A percentile compares a stretch with the other conserved stretches of the same genome.
Evolutionary conservation across 1,140 invertebrate genomes (phyloP).

Genomic region (Leucophenga varia): DNA sequence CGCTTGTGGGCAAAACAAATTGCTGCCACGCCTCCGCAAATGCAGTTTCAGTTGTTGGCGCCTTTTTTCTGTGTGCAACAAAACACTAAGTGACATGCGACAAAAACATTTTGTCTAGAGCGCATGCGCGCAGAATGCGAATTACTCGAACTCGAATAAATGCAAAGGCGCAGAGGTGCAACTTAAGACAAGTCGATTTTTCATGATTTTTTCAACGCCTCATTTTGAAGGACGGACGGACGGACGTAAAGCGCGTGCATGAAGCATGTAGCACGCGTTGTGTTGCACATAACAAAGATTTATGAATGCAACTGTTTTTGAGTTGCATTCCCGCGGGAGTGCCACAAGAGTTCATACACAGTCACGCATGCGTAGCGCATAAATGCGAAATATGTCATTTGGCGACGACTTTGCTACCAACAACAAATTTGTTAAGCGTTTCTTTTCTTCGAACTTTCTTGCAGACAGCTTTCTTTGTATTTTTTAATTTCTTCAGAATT

Average conservation of each 20-base stretch:
- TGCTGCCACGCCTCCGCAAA: too few species aligned
- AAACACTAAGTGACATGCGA: too few species aligned
- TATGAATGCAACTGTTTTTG: too few species aligned
- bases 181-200: conserved; percentile 12
- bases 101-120: too few species aligned
- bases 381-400: not conserved
- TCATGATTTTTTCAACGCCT: conserved; percentile 48
- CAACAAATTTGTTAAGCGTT: conserved; percentile 16
- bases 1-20: too few species aligned
- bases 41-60: too few species aligned
- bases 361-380: conserved; percentile 31
- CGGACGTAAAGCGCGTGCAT: conserved; percentile 40
- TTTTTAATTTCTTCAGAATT: conserved; percentile 18
- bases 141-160: too few species aligned
- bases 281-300: too few species aligned
- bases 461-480: not conserved
- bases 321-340: too few species aligned
- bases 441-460: conserved; percentile 7
- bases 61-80: conserved; percentile 13
- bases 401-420: conserved; percentile 4
- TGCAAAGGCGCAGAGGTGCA: conserved; percentile 18
- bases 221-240: conserved; percentile 36
- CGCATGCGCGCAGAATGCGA: too few species aligned
- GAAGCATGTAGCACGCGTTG: conserved; percentile 29
- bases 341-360: too few species aligned